Percentiles rank a stretch among this genome's conserved stretches.
Conservation (phyloP, 2,113 vertebrate species). For the Hyla sarda region DNA sequence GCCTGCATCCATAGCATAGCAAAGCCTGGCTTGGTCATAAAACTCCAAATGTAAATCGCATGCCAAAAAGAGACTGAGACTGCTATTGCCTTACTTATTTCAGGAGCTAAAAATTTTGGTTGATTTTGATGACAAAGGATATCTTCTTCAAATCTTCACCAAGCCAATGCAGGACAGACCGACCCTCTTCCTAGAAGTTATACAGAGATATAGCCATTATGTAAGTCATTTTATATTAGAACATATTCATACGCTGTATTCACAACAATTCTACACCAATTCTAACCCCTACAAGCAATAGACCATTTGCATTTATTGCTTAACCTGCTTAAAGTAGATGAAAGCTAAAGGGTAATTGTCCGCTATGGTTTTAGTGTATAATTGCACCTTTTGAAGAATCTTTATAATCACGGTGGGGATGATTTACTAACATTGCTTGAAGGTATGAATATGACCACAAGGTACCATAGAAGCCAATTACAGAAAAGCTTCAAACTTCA, state of each 20-base stretch:
- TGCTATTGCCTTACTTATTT: neutral
- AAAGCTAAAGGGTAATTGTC: neutral
- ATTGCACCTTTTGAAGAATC: constrained; percentile 10
- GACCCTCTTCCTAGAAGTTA: constrained; percentile 83
- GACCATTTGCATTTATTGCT: neutral
- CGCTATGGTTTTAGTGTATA: neutral
- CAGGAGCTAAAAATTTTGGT: constrained; percentile 83
- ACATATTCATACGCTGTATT: no score
- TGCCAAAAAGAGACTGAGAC: neutral
- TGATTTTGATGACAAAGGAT: constrained; percentile 83
- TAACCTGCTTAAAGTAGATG: neutral
- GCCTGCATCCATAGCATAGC: no score
- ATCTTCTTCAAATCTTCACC: constrained; percentile 85
- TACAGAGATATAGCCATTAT: constrained; percentile 80
- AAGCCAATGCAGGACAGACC: constrained; percentile 83
- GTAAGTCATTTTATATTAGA: constrained; percentile 67
- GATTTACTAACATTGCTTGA: neutral
- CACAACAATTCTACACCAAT: neutral
- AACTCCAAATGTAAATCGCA: neutral
- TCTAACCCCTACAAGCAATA: neutral
- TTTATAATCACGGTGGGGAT: neutral
- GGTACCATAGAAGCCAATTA: neutral
- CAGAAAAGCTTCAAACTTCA: neutral
- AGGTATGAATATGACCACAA: neutral
- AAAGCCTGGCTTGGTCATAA: no score